Evolutionary conservation across 2,888 invertebrate species (phyloP).

Genomic region (Xanthostigma xanthostigma): DNA sequence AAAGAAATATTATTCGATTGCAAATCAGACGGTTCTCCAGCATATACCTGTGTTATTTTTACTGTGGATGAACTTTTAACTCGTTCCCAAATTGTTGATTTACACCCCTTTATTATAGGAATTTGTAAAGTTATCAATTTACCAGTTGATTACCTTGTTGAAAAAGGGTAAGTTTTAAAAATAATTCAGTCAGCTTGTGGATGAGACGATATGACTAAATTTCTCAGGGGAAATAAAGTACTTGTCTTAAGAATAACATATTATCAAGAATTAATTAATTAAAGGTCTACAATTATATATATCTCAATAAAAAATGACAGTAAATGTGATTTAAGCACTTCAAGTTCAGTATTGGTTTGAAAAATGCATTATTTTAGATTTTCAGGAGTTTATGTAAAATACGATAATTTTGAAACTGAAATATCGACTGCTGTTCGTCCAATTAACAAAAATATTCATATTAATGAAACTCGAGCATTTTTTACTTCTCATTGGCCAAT

Average conservation of each 20-base stretch:
- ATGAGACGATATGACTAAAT: too few species aligned
- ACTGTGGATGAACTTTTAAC: constrained; percentile 13
- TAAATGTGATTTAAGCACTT: too few species aligned
- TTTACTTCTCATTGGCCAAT: constrained; percentile 11
- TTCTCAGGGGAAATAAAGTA: too few species aligned
- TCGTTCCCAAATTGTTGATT: constrained; percentile 9
- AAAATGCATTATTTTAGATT: constrained; percentile 11
- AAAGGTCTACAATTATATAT: too few species aligned
- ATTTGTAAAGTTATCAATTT: constrained; percentile 15
- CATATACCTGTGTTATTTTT: constrained; percentile 10
- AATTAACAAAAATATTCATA: constrained; percentile 9
- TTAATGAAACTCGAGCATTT: constrained; percentile 15
- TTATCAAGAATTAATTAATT: too few species aligned
- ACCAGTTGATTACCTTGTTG: constrained; percentile 11
- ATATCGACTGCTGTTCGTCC: constrained; percentile 9
- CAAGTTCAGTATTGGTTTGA: too few species aligned
- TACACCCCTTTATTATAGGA: constrained; percentile 15
- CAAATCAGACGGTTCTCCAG: constrained; percentile 4
- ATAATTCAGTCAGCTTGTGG: too few species aligned
- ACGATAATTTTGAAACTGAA: constrained; percentile 12
- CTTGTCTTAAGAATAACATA: too few species aligned
- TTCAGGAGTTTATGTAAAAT: constrained; percentile 11
- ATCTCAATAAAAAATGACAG: too few species aligned
- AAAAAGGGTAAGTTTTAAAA: constrained; percentile 10
- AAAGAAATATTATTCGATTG: constrained; percentile 9